Evolutionary conservation across 2,888 invertebrate species (phyloP), one percentile per base, ranked within the genome.

Genomic region (Aradus depressus): DNA sequence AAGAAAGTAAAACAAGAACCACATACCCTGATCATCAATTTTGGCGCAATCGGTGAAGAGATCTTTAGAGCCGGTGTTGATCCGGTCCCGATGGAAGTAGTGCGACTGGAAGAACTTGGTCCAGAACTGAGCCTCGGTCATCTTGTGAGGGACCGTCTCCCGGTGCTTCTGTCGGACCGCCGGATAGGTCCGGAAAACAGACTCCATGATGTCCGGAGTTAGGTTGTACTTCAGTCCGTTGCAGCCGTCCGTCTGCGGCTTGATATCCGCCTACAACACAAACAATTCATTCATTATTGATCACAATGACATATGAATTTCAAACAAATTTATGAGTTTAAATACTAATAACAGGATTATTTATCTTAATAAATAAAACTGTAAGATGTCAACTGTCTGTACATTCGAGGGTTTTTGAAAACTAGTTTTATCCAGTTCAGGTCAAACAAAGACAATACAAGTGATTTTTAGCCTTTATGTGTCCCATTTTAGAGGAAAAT

Each of bases 101-200:
- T 98, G 97, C 14, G 96, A 97, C 67, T 98, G 97, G 73, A 98
- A 98, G 72, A 99, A 99, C 65, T 93, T 89, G 12, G 92, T 93
- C 98, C 98, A 99, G 72, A 99, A 99, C 65, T 96, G 95, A 1
- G 88, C 80, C 71, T 98, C 98, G 1, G 86, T 80, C 78, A 97
- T 77, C 72, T 92, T 90, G 57, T 84, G 78, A 25, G 98, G 98
- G 31, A 99, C 98, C 69, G 91, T 84, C 68, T 98, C 97, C 52
- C 83, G 72, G 68, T 97, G 95, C 76, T 97, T 97, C 74, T 85
- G 86, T 65, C 91, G 85, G 1, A 98, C 98, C 60, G 95, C 92
- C 18, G 98, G 98, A 74, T 98, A 99, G 55, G 98, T 97, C 72
- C 92, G 91, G 69, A 98, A 98, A 72, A 99, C 95, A 62, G 93